These are phyloP conservation scores for Nymphalis c-album DNA, from an alignment of 2,888 invertebrate species.

Conservation along the genomic window DNA sequence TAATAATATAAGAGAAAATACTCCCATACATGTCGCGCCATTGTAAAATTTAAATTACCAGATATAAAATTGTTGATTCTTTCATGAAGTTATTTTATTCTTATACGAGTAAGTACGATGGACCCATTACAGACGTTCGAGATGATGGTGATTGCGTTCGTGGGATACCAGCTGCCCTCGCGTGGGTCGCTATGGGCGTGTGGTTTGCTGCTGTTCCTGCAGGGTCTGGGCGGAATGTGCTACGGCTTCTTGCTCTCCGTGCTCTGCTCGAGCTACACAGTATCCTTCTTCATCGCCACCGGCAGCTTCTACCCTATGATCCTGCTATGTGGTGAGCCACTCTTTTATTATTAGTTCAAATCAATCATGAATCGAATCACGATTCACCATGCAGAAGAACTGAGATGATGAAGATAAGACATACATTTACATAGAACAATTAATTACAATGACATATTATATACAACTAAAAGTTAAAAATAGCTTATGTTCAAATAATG, in stretches of 20 bases:
- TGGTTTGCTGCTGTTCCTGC: constrained; percentile 83
- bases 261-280: constrained; percentile 87
- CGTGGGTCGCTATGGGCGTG: constrained; percentile 83
- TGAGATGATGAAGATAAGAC: too few species aligned
- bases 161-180: constrained; percentile 82
- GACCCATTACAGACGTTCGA: constrained; percentile 63
- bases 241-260: constrained; percentile 93
- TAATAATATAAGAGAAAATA: too few species aligned
- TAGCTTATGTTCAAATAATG: too few species aligned
- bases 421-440: too few species aligned
- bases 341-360: background rate
- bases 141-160: constrained; percentile 83
- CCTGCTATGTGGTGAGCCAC: constrained; percentile 88
- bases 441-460: too few species aligned
- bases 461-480: too few species aligned
- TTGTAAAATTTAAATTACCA: too few species aligned
- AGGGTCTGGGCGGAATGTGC: constrained; percentile 92
- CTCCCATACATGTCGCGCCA: too few species aligned
- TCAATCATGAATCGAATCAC: background rate
- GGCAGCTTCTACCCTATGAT: constrained; percentile 96
- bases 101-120: background rate
- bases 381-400: too few species aligned
- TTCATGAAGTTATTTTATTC: background rate
- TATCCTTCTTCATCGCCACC: constrained; percentile 91
- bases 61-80: too few species aligned